phyloP scores from a whole-genome alignment of 2,797 vertebrate genomes.

The Sebastes melanostomus region DNA sequence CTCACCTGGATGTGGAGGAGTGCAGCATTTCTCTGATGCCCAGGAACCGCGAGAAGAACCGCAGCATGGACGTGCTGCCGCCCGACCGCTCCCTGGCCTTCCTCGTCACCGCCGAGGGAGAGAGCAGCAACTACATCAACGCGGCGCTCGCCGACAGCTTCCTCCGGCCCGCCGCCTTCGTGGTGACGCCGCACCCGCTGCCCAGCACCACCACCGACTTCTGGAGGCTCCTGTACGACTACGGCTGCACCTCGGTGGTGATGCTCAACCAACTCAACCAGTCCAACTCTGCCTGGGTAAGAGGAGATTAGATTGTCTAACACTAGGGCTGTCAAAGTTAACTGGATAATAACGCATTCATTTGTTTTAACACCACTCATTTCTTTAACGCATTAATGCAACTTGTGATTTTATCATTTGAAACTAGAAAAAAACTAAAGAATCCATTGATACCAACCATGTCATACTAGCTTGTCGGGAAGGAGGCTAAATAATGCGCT shows the following conservation, averaged over 20 bases:
- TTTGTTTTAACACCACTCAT: too few species aligned
- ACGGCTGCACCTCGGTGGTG: conserved; percentile 94
- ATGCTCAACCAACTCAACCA: conserved; percentile 99
- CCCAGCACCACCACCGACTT: conserved; percentile 93
- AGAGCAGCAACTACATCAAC: conserved; percentile 94
- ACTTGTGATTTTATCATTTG: too few species aligned
- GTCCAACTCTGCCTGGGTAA: conserved; percentile 97
- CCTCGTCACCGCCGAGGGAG: conserved; percentile 89
- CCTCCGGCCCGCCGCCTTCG: conserved; percentile 89
- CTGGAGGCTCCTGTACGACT: conserved; percentile 96
- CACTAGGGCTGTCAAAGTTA: too few species aligned
- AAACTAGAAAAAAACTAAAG: too few species aligned
- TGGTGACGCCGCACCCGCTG: conserved; percentile 93
- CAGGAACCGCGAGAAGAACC: conserved; percentile 94
- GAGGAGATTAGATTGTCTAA: conserved; percentile 30
- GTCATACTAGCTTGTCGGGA: accelerated
- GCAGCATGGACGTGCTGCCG: conserved; percentile 94
- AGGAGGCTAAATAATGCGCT: too few species aligned
- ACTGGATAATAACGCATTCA: too few species aligned
- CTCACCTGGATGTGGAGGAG: conserved; percentile 92
- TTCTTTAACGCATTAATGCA: too few species aligned
- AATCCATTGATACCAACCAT: too few species aligned
- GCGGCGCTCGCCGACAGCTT: conserved; percentile 95
- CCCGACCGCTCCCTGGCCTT: conserved; percentile 94
- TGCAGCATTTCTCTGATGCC: conserved; percentile 94